Evolutionary conservation across 1,140 invertebrate species (phyloP).

Genomic region (Prorops nasuta): DNA sequence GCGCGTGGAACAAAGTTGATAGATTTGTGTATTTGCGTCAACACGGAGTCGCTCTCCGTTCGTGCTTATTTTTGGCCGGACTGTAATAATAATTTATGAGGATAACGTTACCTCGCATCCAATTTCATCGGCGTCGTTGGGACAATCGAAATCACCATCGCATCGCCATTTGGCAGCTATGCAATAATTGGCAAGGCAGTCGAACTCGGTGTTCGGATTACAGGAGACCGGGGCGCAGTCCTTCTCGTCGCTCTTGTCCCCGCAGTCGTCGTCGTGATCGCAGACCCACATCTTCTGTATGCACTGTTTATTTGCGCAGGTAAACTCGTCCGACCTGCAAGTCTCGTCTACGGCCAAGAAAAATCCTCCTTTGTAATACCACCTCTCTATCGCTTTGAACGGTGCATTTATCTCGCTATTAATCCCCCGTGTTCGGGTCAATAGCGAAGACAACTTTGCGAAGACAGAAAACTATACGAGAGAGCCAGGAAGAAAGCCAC

Average conservation of each 20-base stretch:
- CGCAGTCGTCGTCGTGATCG: conserved; percentile 85
- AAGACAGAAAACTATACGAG: too few species aligned
- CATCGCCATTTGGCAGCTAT: conserved; percentile 76
- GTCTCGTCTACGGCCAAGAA: conserved; percentile 86
- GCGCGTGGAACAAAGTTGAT: too few species aligned
- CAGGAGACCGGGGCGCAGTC: conserved; percentile 72
- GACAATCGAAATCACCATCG: conserved; percentile 83
- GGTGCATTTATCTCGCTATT: too few species aligned
- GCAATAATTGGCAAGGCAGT: conserved; percentile 66
- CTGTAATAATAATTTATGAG: too few species aligned
- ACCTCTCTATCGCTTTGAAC: too few species aligned
- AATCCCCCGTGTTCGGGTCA: too few species aligned
- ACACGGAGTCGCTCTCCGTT: too few species aligned
- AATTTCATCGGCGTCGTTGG: conserved; percentile 77
- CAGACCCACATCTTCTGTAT: conserved; percentile 86
- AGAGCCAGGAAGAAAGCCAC: too few species aligned
- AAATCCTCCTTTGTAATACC: too few species aligned
- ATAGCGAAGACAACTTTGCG: too few species aligned
- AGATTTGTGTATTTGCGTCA: too few species aligned
- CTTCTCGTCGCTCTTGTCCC: conserved; percentile 77
- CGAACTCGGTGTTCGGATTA: conserved; percentile 67
- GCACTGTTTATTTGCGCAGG: conserved; percentile 84
- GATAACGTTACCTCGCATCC: conserved; percentile 59
- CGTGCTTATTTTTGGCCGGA: too few species aligned
- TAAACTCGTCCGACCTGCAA: conserved; percentile 85